Percentiles rank a stretch among this genome's conserved stretches.
These are phyloP conservation scores for Oscheius sp. DNA, from an alignment of 2,888 invertebrate species.

Conservation along the genomic window DNA sequence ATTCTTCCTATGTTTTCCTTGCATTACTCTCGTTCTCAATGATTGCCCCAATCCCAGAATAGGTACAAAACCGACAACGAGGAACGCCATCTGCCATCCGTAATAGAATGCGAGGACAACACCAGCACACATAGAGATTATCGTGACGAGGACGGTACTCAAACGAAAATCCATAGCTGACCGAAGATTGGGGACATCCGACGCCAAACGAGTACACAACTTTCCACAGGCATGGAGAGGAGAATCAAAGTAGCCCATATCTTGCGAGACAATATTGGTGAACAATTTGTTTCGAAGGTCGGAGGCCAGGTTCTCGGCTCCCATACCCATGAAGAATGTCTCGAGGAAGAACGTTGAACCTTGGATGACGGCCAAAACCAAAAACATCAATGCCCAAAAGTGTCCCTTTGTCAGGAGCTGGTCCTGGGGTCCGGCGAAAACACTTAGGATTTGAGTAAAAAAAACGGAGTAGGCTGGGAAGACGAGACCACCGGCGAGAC, in stretches of 20 bases:
- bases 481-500: conserved; percentile 71
- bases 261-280: conserved; percentile 71
- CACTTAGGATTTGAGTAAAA: conserved; percentile 69
- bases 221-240: conserved; percentile 71
- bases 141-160: conserved; percentile 70
- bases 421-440: conserved; percentile 62
- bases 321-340: conserved; percentile 69
- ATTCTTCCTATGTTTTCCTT: conserved; percentile 73
- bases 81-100: conserved; percentile 73
- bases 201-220: conserved; percentile 71
- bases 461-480: conserved; percentile 74
- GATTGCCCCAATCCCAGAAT: conserved; percentile 59
- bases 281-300: conserved; percentile 71
- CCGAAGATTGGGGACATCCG: conserved; percentile 72
- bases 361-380: conserved; percentile 71
- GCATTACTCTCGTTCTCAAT: conserved; percentile 47
- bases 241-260: conserved; percentile 73
- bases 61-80: conserved; percentile 72
- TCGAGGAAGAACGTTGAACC: conserved; percentile 68
- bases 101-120: conserved; percentile 71
- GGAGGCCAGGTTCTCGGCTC: conserved; percentile 71
- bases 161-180: conserved; percentile 72
- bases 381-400: conserved; percentile 72
- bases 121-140: conserved; percentile 60
- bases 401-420: conserved; percentile 70